Base-by-base conservation (phyloP, 2,113 vertebrate genomes). In the Falco punctatus region DNA sequence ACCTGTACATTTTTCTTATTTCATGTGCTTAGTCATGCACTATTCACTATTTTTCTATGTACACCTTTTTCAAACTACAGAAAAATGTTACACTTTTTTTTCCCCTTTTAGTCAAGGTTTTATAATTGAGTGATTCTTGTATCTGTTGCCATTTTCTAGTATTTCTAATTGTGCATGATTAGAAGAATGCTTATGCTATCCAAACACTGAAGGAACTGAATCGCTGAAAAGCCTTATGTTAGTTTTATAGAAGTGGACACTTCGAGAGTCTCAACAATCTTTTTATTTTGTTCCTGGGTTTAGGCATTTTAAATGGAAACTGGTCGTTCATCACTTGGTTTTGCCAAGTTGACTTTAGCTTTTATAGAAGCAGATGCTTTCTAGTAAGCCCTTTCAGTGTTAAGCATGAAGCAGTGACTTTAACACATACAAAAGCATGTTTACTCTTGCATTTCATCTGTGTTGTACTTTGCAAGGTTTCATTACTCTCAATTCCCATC, bases 1-100 rank as follows among this genome's bases (percentile, higher is more conserved):
- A 98, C 97, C 97, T 97, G 92, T 96, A 98, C 97, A 97, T 98
- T 98, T 98, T 98, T 98, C 97, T 98, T 97, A 85, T 95, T 98
- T 98, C 94, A 46, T 95, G 94, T 98, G 96, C 97, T 98, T 98
- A 98, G 97, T 98, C 97, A 97, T 97, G 84, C 94, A 96, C 71
- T 72, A 77, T 97, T 95, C 61, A 28, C 93, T 96, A 81, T 92
- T 98, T 97, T 97, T 97, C 95, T 93, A 95, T 84, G 67, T 91
- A 86, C 33, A 85, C 87, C 86, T 96, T 97, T 91, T 95, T 94
- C 42, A 95, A 95, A 94, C 84, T 90, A 71, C 65, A 94, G 52
- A 79, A 93, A 96, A 97, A 93, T 80, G 44, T 46, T 95, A 27
- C 35, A 97, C 93, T 67, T 94, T 54, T 62, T 80, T 54, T 51